A percentile compares a stretch with the other conserved stretches of the same genome.
Evolutionary conservation across 2,888 invertebrate species (phyloP).

Genomic region (Philopedon plagiatum): DNA sequence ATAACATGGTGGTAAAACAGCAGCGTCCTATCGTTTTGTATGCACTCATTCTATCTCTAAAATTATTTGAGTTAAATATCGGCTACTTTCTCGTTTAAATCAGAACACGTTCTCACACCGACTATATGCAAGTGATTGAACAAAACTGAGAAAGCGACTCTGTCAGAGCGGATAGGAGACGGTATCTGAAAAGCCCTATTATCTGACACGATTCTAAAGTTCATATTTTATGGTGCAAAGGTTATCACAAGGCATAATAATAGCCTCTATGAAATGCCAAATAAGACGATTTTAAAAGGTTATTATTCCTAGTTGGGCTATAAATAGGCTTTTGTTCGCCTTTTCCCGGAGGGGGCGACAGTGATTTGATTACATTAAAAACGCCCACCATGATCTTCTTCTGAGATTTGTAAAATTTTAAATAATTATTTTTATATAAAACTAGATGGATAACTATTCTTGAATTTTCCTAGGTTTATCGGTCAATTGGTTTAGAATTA

Average conservation of each 20-base stretch:
- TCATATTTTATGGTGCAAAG: constrained; percentile 32
- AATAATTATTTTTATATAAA: too few species aligned
- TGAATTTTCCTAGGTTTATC: too few species aligned
- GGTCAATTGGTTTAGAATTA: too few species aligned
- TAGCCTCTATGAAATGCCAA: not conserved
- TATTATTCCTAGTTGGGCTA: not conserved
- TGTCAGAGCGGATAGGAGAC: constrained; percentile 8
- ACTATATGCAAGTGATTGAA: constrained; percentile 11
- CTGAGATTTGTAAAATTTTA: too few species aligned
- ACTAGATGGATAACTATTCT: too few species aligned
- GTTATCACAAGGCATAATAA: constrained; percentile 24
- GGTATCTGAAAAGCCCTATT: constrained; percentile 35
- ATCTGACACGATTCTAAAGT: constrained; percentile 31
- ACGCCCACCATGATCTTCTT: too few species aligned
- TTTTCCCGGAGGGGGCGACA: too few species aligned
- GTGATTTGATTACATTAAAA: too few species aligned
- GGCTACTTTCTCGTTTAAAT: not conserved
- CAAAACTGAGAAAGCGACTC: constrained; percentile 20
- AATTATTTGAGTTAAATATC: not conserved
- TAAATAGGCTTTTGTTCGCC: too few species aligned
- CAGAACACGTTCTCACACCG: constrained; percentile 3
- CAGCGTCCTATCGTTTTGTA: constrained; percentile 63
- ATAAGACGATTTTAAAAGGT: not conserved
- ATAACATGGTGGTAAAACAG: constrained; percentile 64
- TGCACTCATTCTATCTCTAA: constrained; percentile 55